phyloP scores from a whole-genome alignment of 2,113 vertebrate species.

The Bagarius yarrelli region DNA sequence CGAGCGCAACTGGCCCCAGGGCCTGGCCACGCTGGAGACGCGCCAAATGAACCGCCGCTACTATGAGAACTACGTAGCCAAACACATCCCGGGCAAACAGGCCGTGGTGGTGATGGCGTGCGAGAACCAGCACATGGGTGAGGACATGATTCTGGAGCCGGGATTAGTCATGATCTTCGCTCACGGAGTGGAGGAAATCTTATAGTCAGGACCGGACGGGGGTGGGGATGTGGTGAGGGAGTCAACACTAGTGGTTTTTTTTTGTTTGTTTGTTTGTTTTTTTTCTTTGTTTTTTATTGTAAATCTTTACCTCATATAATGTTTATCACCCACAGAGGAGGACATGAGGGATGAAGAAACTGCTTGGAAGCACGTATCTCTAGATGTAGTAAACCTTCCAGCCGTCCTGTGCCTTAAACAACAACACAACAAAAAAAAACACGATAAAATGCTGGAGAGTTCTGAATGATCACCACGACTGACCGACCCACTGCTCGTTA shows the following conservation, averaged over 20 bases:
- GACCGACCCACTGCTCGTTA: slow-evolving; percentile 34
- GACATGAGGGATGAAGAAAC: background rate
- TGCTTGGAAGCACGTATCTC: background rate
- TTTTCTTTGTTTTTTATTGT: too few species aligned
- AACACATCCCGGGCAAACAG: slow-evolving; percentile 96
- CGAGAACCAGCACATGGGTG: slow-evolving; percentile 98
- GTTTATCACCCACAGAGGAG: background rate
- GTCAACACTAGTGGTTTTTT: background rate
- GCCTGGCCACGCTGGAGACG: slow-evolving; percentile 93
- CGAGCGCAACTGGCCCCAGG: slow-evolving; percentile 96
- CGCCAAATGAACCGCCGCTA: slow-evolving; percentile 97
- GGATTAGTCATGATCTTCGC: slow-evolving; percentile 98
- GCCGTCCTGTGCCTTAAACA: slow-evolving; percentile 67
- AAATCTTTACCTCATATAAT: slow-evolving; percentile 49
- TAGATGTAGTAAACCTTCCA: slow-evolving; percentile 11
- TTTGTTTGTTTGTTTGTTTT: background rate
- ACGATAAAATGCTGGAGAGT: slow-evolving; percentile 23
- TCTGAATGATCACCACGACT: slow-evolving; percentile 23
- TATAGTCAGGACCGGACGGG: slow-evolving; percentile 57
- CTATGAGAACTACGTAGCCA: slow-evolving; percentile 99
- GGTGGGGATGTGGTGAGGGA: background rate
- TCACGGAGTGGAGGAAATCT: slow-evolving; percentile 93
- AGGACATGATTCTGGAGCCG: slow-evolving; percentile 97
- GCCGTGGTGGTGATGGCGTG: slow-evolving; percentile 98
- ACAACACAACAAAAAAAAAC: slow-evolving; percentile 52